Conservation (phyloP, 2,797 vertebrate genomes). For the Holocentrus rufus region DNA sequence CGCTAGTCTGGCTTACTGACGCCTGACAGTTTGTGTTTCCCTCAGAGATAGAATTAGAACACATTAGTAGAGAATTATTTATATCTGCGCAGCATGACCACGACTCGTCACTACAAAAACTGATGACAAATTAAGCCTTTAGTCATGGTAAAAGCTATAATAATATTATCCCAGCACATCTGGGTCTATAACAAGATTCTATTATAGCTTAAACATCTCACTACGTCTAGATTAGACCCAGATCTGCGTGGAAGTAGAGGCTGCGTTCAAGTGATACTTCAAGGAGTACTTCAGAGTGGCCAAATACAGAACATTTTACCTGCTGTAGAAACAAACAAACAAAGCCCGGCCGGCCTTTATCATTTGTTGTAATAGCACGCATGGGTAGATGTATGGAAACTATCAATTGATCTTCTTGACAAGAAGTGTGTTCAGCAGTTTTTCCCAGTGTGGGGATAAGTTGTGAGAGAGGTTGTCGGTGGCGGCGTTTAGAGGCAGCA, state of each 20-base stretch:
- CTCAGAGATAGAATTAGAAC: constrained; percentile 71
- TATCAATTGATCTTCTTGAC: constrained; percentile 49
- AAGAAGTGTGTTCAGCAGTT: constrained; percentile 45
- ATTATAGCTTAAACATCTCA: constrained; percentile 17
- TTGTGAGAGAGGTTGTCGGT: constrained; percentile 52
- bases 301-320: constrained; percentile 29
- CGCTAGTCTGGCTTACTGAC: constrained; percentile 42
- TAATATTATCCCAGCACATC: constrained; percentile 38
- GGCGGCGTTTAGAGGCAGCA: constrained; percentile 32
- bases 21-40: constrained; percentile 65
- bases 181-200: constrained; percentile 36
- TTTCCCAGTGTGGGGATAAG: constrained; percentile 41
- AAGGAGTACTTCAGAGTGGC: constrained; percentile 32
- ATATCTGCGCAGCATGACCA: constrained; percentile 52
- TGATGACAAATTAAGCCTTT: constrained; percentile 55
- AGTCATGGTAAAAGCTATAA: constrained; percentile 50
- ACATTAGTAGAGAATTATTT: constrained; percentile 70
- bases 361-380: constrained; percentile 29
- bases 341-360: constrained; percentile 22
- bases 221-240: constrained; percentile 23
- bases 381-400: constrained; percentile 48
- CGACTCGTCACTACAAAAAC: constrained; percentile 34
- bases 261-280: constrained; percentile 10
- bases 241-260: neutral
- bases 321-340: constrained; percentile 37